Conservation (phyloP, 2,113 vertebrate genomes). For the Cyanoramphus novaezelandiae region DNA sequence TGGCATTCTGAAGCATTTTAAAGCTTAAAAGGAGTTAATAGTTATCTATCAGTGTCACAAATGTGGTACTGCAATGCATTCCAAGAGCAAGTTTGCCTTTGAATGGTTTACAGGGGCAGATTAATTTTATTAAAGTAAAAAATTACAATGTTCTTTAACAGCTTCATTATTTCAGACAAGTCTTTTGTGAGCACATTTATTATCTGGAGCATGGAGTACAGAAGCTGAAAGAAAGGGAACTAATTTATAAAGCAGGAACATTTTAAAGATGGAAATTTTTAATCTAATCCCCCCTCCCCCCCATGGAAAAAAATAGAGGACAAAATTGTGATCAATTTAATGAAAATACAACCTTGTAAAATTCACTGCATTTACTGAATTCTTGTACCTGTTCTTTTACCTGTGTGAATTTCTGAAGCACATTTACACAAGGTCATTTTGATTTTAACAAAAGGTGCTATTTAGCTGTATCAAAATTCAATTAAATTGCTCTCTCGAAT, state of each 20-base stretch:
- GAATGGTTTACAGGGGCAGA: constrained; percentile 61
- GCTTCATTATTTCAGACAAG: constrained; percentile 69
- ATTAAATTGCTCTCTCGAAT: constrained; percentile 33
- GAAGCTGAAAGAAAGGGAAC: constrained; percentile 41
- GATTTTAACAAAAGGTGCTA: constrained; percentile 16
- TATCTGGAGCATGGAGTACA: constrained; percentile 47
- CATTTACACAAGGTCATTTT: constrained; percentile 26
- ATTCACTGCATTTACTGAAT: background rate
- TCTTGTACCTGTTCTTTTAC: constrained; percentile 4
- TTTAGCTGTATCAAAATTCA: constrained; percentile 41
- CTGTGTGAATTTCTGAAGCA: constrained; percentile 9
- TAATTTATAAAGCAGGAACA: constrained; percentile 55
- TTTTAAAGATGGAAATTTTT: constrained; percentile 50
- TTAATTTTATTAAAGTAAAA: constrained; percentile 76
- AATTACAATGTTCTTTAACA: constrained; percentile 62
- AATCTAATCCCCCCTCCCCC: background rate
- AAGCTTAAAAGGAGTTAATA: constrained; percentile 76
- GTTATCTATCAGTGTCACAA: constrained; percentile 71
- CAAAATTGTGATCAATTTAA: constrained; percentile 8
- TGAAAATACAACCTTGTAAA: background rate
- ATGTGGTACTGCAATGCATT: constrained; percentile 49
- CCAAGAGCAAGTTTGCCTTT: constrained; percentile 59
- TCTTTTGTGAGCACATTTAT: constrained; percentile 62
- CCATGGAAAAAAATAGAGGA: background rate
- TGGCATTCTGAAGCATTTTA: constrained; percentile 68